These are phyloP conservation scores for Samia ricini DNA, from an alignment of 1,140 invertebrate genomes.

Conservation along the genomic window DNA sequence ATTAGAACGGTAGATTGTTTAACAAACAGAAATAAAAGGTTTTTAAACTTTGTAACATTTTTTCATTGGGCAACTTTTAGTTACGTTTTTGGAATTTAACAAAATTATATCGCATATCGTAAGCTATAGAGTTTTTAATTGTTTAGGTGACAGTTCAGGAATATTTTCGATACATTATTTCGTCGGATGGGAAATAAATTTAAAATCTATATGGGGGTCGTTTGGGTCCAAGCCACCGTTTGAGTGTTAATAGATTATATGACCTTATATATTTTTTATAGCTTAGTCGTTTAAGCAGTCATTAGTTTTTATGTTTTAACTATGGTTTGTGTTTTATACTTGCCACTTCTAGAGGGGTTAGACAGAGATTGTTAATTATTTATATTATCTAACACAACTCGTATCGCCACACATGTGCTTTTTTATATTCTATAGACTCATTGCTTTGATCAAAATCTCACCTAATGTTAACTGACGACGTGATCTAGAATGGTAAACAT, in stretches of 20 bases:
- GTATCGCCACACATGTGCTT: too few species aligned
- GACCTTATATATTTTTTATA: slow-evolving; percentile 36
- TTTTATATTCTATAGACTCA: too few species aligned
- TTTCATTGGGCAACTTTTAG: background rate
- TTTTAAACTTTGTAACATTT: background rate
- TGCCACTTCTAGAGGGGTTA: background rate
- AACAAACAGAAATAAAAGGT: background rate
- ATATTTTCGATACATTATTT: slow-evolving; percentile 1
- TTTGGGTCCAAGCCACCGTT: slow-evolving; percentile 42
- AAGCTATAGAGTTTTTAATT: background rate
- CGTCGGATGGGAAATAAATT: slow-evolving; percentile 55
- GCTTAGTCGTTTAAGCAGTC: slow-evolving; percentile 28
- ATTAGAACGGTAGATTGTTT: slow-evolving; percentile 6
- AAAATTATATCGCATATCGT: background rate
- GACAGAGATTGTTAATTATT: background rate
- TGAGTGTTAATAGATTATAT: slow-evolving; percentile 62
- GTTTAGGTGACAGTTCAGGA: background rate
- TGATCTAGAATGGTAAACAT: too few species aligned
- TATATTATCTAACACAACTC: too few species aligned
- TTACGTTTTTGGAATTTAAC: background rate
- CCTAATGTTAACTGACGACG: too few species aligned
- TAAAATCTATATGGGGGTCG: slow-evolving; percentile 50
- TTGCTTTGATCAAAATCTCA: too few species aligned
- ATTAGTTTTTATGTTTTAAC: slow-evolving; percentile 27
- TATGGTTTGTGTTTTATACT: slow-evolving; percentile 3